Evolutionary conservation across 1,140 invertebrate genomes (phyloP), one percentile per base, ranked within the genome.

Genomic region (Gryllus bimaculatus): DNA sequence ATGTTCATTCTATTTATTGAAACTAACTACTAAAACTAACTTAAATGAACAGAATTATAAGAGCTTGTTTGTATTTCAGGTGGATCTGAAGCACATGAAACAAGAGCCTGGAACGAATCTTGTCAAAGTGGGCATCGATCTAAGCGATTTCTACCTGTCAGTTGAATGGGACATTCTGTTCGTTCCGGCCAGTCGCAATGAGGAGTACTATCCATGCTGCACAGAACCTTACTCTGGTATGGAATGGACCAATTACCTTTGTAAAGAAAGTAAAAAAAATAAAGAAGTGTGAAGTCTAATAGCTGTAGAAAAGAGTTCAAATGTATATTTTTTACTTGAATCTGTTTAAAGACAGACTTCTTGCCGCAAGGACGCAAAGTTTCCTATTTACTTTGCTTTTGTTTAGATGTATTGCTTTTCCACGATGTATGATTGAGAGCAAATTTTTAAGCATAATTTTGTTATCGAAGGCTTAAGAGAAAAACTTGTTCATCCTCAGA

Each of bases 81-180:
- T 96, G 75, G 95, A 96, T 85, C 84, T 96, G 74, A 94, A 94
- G 82, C 94, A 95, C 83, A 93, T 95, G 88, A 90, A 94, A 81
- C 92, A 94, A 86, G 85, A 88, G 47, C 85, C 91, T 26, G 94
- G 93, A 26, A 93, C 90, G 82, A 95, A 93, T 86, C 86, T 94
- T 1, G 93, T 95, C 3, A 89, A 91, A 81, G 89, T 94, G 74
- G 95, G 95, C 20, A 96, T 97, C 80, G 95, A 97, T 88, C 86
- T 97, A 78, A 94, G 90, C 78, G 95, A 96, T 85, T 97, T 96
- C 86, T 96, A 97, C 86, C 86, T 95, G 49, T 97, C 94, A 10
- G 96, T 98, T 0, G 97, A 98, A 86, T 99, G 97, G 97, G 97
- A 99, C 85, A 93, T 99, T 81, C 87, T 96, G 15, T 93, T 94